Evolutionary conservation across 1,140 invertebrate genomes (phyloP), one percentile per base, ranked within the genome.

Genomic region (Heliothis virescens): DNA sequence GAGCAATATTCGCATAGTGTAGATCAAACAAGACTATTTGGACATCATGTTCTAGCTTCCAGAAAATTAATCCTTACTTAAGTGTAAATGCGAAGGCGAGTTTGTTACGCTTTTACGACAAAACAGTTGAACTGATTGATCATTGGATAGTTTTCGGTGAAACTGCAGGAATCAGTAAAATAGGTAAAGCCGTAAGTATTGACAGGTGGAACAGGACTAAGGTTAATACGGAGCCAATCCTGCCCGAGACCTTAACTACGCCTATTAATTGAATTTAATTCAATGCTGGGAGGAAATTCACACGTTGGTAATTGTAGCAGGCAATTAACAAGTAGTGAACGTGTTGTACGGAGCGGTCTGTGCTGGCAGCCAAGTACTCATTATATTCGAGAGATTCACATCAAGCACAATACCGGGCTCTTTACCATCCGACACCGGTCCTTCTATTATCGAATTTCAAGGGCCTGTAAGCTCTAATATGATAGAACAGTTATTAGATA

Each of bases 261-360:
- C 16, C 10, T 67, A 67, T 34, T 16, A 18, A 67, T 67, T 50
- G 41, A 48, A 67, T 60, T 60, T 60, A 60, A 67, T 67, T 67
- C n/a, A 67, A 48, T 18, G 41, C 63, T 48, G 41, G 63, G 16
- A 67, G 63, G 41, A 67, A 67, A 67, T 67, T 67, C 63, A 67
- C 63, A 67, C 41, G 16, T 67, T 18, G 16, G 63, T 67, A 67
- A 67, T 67, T 67, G 41, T 67, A 67, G 57, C 57, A 26, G 16
- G 41, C 63, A 67, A 67, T 67, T 67, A 67, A 48, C 63, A 67
- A 48, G n/a, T 67, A 18, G 34, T 13, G 63, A 67, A 67, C 41
- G 29, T 16, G 63, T 67, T 67, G 63, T 60, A 26, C 21, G 2
- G 57, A 41, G 41, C 63, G 12, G 62, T 47, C n/a, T 63, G 60